Conservation (phyloP, 2,113 vertebrate species). For the Eudyptes chrysolophus region DNA sequence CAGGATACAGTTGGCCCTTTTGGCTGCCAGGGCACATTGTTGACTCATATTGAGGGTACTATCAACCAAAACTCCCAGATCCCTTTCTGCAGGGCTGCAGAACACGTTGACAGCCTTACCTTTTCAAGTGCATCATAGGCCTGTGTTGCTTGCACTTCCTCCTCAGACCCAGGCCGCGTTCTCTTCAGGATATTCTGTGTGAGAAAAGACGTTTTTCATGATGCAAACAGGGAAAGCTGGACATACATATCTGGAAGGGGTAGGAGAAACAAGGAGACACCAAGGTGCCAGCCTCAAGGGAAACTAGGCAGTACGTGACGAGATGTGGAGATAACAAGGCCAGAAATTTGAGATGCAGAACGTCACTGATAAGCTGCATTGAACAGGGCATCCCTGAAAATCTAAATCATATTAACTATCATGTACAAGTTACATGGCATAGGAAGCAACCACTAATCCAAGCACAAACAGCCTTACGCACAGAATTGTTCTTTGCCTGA, state of each 20-base stretch:
- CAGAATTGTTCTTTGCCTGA: background rate
- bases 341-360: background rate
- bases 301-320: background rate
- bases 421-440: background rate
- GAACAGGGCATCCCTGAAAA: background rate
- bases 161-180: conserved; percentile 81
- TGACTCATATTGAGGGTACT: background rate
- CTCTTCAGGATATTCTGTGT: conserved; percentile 94
- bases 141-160: conserved; percentile 88
- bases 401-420: background rate
- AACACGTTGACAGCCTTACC: conserved; percentile 64
- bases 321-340: background rate
- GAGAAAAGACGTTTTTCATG: background rate
- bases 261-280: background rate
- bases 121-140: conserved; percentile 88
- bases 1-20: background rate
- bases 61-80: background rate
- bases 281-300: background rate
- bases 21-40: background rate
- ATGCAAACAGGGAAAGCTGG: background rate
- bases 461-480: background rate
- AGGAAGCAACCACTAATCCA: background rate
- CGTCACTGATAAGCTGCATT: background rate
- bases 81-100: background rate
- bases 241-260: background rate